phyloP scores from a whole-genome alignment of 2,113 vertebrate species.

The Anthoscopus minutus region DNA sequence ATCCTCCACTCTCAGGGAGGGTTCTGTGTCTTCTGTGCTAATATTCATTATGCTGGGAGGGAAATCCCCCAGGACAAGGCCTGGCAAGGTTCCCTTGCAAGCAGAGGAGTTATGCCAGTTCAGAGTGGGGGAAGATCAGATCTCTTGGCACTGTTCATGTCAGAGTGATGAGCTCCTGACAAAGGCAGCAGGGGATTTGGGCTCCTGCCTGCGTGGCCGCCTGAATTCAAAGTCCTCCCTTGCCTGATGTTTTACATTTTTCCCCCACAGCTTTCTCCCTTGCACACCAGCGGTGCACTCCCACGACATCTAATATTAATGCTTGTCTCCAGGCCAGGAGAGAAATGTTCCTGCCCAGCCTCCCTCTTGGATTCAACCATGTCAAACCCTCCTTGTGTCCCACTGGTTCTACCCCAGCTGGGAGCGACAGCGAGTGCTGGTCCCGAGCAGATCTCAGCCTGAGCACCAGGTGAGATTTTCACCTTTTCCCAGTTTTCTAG shows the following conservation, averaged over 20 bases:
- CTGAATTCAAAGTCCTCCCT: background rate
- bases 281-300: background rate
- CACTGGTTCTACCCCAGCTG: background rate
- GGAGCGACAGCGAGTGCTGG: rapidly evolving
- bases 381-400: background rate
- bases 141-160: background rate
- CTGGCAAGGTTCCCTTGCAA: slow-evolving; percentile 3
- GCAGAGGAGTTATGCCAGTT: background rate
- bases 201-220: background rate
- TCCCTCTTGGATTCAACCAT: background rate
- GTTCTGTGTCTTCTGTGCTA: background rate
- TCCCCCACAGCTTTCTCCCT: background rate
- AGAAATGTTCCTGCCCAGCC: background rate
- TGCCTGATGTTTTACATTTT: background rate
- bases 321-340: slow-evolving; percentile 12
- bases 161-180: background rate
- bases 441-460: background rate
- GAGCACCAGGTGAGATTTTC: background rate
- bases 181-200: background rate
- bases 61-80: slow-evolving; percentile 1
- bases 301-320: slow-evolving; percentile 32
- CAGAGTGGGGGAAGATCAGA: background rate
- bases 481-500: background rate
- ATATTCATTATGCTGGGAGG: slow-evolving; percentile 7
- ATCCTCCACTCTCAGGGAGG: background rate